Base-by-base conservation (phyloP, 2,113 vertebrate genomes). In the Blennius ocellaris region DNA sequence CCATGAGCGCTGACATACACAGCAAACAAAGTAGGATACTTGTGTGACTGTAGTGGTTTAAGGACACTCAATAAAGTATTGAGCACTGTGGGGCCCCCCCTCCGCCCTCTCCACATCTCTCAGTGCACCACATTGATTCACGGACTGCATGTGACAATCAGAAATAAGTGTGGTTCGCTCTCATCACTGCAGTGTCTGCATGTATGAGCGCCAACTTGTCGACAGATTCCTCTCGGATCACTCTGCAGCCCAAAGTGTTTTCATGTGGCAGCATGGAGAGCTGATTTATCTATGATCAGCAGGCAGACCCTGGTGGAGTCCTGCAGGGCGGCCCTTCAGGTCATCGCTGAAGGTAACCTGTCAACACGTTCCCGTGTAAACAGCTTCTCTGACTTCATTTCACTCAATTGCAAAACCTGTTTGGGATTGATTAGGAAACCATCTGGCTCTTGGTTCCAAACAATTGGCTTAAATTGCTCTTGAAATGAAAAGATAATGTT, bases 1-100 rank as follows among this genome's bases (percentile, higher is more conserved):
- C 77, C 61, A 39, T 53, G 56, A 82, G 69, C 58, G 4, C 37
- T 43, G 73, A 81, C 51, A 72, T 21, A 73, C 59, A 82, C 38
- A 63, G 43, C 58, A 61, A 60, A 74, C 75, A 73, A 55, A 73
- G 61, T 11, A 15, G 69, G 54, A 11, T 48, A 80, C 50, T 69
- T 62, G 72, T 43, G 49, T 74, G 68, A 78, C 74, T 69, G 62
- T 45, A 21, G 52, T 64, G 55, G 69, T 78, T 78, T 83, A 56
- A 77, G 76, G 80, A 87, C 84, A 80, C 69, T 89, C 92, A 80
- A 91, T 91, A 82, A 81, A 63, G 55, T 90, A 92, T 90, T 61
- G 91, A 87, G 65, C 56, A 45, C 36, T 44, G 51, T 52, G 55
- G n/a, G n/a, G n/a, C n/a, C n/a, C n/a, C n/a, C n/a, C 21, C 21